Percentiles rank a stretch among this genome's conserved stretches.
These are phyloP conservation scores for Bufotes viridis DNA, from an alignment of 2,797 vertebrate species.

Conservation along the genomic window DNA sequence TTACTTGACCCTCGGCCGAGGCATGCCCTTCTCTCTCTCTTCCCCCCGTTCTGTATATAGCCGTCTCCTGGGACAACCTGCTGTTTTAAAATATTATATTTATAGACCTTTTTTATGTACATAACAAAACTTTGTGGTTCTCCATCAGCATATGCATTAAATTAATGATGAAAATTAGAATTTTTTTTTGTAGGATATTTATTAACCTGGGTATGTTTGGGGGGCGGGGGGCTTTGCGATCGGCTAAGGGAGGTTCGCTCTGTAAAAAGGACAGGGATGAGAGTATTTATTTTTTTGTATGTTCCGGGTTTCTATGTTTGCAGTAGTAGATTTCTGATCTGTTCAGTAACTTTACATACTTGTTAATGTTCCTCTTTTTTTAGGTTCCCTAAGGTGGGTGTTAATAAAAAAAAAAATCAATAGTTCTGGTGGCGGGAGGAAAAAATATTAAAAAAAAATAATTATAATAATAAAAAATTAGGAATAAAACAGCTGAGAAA, in stretches of 20 bases:
- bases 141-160: conserved; percentile 78
- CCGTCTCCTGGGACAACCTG: conserved; percentile 70
- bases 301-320: conserved; percentile 70
- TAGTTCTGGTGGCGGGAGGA: background rate
- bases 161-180: conserved; percentile 66
- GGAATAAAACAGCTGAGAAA: background rate
- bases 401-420: background rate
- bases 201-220: conserved; percentile 73
- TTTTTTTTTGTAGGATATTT: conserved; percentile 77
- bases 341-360: background rate
- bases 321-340: conserved; percentile 29
- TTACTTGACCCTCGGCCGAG: conserved; percentile 75
- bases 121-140: conserved; percentile 83
- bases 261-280: conserved; percentile 78
- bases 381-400: background rate
- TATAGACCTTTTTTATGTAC: conserved; percentile 78
- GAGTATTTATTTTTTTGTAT: conserved; percentile 84
- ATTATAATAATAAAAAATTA: background rate
- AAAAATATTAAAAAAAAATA: conserved; percentile 1
- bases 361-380: background rate
- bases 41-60: conserved; percentile 68
- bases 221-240: background rate
- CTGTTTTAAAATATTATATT: conserved; percentile 77
- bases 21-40: conserved; percentile 40
- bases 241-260: conserved; percentile 64